Evolutionary conservation across 2,888 invertebrate species (phyloP).

Genomic region (Chelonus formosanus): DNA sequence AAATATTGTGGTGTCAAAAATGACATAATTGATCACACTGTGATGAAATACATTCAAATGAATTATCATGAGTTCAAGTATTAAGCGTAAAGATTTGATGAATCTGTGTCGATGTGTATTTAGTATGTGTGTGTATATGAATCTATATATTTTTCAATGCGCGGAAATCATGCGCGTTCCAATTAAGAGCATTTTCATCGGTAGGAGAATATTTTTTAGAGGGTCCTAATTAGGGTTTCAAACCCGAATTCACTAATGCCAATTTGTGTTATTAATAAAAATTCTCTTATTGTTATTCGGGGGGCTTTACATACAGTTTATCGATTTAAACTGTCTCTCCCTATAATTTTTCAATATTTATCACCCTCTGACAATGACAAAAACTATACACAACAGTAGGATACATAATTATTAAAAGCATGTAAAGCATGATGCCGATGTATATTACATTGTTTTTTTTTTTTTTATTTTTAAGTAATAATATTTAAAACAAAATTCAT

Average conservation of each 20-base stretch:
- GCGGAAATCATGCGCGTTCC: conserved; percentile 23
- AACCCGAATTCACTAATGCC: no score
- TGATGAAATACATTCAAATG: no score
- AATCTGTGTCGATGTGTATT: neutral
- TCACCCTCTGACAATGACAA: conserved; percentile 57
- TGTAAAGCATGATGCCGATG: conserved; percentile 21
- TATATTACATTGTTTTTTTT: neutral
- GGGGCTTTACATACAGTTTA: conserved; percentile 14
- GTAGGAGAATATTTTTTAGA: conserved; percentile 18
- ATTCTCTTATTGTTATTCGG: conserved; percentile 6
- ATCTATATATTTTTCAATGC: conserved; percentile 27
- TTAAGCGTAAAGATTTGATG: neutral
- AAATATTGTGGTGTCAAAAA: no score
- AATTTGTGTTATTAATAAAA: no score
- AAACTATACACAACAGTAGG: conserved; percentile 50
- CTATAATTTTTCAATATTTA: conserved; percentile 39
- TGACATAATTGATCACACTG: no score
- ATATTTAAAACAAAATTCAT: no score
- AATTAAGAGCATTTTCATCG: conserved; percentile 25
- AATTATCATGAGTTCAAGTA: conserved; percentile 5
- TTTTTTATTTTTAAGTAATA: neutral
- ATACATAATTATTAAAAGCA: conserved; percentile 40
- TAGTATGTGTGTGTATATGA: conserved; percentile 48
- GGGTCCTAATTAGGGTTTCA: no score
- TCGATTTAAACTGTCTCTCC: conserved; percentile 34